These are phyloP conservation scores for Zygogramma bicolorata DNA, from an alignment of 2,888 invertebrate genomes.

Conservation along the genomic window DNA sequence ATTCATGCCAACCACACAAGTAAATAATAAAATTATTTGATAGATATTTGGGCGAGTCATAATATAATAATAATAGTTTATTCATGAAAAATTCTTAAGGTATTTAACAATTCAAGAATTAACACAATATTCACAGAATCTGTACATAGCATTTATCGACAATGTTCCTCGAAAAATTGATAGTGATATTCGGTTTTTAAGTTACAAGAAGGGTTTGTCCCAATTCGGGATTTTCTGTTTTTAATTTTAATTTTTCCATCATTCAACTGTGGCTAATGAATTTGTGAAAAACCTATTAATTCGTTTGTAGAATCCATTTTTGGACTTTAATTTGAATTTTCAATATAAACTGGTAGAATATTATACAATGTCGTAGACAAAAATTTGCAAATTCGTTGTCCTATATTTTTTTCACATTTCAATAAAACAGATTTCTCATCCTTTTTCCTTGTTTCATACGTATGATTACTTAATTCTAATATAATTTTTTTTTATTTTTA, in stretches of 20 bases:
- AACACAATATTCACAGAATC: neutral
- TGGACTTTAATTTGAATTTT: neutral
- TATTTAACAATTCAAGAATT: neutral
- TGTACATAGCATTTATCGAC: neutral
- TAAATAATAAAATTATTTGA: too few relatives aligned
- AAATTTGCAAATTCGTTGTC: neutral
- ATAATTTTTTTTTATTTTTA: neutral
- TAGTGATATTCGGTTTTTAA: neutral
- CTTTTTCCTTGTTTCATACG: neutral
- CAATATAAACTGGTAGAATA: neutral
- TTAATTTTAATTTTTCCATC: neutral
- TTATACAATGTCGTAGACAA: neutral
- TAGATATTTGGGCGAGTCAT: too few relatives aligned
- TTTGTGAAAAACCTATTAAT: neutral
- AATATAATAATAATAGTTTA: neutral
- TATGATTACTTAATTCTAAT: neutral
- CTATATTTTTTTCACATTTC: neutral
- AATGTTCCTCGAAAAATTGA: neutral
- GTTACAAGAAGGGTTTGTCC: neutral
- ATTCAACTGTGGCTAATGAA: neutral
- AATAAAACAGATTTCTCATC: neutral
- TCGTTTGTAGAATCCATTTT: neutral
- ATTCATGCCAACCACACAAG: too few relatives aligned
- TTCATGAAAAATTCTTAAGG: conserved; percentile 2
- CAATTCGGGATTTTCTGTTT: neutral